A percentile compares a stretch with the other conserved stretches of the same genome.
Evolutionary conservation across 2,888 invertebrate genomes (phyloP).

Genomic region (Hedya salicella): DNA sequence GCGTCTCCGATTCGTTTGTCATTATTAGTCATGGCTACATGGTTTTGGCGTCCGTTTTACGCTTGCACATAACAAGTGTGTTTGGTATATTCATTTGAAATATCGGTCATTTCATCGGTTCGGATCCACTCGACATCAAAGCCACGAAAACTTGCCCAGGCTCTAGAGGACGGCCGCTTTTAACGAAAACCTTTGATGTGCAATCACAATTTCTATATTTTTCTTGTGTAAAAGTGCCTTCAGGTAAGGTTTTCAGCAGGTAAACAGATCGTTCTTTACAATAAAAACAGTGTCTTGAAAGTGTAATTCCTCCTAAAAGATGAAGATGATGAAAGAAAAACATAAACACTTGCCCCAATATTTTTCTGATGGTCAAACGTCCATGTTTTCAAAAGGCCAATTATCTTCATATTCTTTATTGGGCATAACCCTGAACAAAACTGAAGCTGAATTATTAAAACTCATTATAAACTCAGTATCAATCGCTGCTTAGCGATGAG

Average conservation of each 20-base stretch:
- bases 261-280: background rate
- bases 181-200: slow-evolving; percentile 23
- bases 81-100: background rate
- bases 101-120: background rate
- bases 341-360: no score
- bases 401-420: no score
- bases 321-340: no score
- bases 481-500: no score
- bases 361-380: no score
- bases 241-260: background rate
- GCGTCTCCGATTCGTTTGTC: background rate
- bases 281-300: background rate
- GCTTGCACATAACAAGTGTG: background rate
- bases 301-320: no score
- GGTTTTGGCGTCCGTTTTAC: background rate
- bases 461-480: no score
- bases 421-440: no score
- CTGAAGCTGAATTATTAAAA: no score
- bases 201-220: background rate
- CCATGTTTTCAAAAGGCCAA: no score
- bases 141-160: slow-evolving; percentile 4
- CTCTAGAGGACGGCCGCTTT: slow-evolving; percentile 12
- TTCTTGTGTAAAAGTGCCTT: background rate
- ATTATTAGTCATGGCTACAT: background rate
- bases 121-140: slow-evolving; percentile 28